Conservation (phyloP, 2,888 invertebrate species). For the Vesta saturnalis region DNA sequence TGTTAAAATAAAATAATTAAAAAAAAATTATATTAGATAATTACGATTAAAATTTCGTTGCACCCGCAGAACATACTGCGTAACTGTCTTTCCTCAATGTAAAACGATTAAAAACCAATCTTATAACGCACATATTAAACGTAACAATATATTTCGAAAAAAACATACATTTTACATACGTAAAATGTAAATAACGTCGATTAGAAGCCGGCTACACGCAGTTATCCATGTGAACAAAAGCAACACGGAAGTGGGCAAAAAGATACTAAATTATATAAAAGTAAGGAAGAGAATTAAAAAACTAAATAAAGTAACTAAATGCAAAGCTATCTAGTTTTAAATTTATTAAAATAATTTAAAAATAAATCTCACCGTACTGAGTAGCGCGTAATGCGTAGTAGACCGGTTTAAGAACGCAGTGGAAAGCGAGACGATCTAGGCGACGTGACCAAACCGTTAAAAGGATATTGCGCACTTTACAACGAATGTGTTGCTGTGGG, state of each 20-base stretch:
- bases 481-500: constrained; percentile 35
- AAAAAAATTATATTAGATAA: too few species aligned
- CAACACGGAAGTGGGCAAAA: neutral
- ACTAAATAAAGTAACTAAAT: neutral
- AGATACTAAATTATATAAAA: neutral
- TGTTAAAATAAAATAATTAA: too few species aligned
- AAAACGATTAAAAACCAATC: too few species aligned
- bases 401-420: constrained; percentile 40
- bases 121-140: too few species aligned
- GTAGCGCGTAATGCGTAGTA: constrained; percentile 46
- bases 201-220: neutral
- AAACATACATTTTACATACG: too few species aligned
- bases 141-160: neutral
- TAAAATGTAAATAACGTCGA: neutral
- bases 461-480: constrained; percentile 48
- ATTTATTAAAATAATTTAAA: constrained; percentile 30
- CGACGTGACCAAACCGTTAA: constrained; percentile 44
- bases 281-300: neutral
- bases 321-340: constrained; percentile 15
- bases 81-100: neutral
- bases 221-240: neutral
- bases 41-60: neutral
- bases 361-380: constrained; percentile 46
- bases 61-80: neutral
- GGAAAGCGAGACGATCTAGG: constrained; percentile 36